Evolutionary conservation across 2,113 vertebrate species (phyloP).

Genomic region (Istiophorus platypterus): DNA sequence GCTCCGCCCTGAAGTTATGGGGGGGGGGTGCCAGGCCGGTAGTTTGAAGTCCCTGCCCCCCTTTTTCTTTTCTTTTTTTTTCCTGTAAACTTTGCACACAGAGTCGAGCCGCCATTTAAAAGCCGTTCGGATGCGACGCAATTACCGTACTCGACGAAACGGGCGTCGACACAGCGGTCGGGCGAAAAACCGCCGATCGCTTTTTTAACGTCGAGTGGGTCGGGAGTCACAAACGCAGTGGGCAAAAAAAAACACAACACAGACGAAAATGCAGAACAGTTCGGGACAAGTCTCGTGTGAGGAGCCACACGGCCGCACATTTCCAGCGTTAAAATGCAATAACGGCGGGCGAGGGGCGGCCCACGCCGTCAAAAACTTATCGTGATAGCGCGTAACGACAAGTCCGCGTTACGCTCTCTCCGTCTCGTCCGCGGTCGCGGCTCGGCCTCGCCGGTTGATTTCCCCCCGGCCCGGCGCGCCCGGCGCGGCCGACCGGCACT

Average conservation of each 20-base stretch:
- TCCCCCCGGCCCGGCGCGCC: too few species aligned
- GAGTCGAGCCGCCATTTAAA: constrained; percentile 83
- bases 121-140: constrained; percentile 45
- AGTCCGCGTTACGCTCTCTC: not conserved
- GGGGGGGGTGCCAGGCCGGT: constrained; percentile 69
- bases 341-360: not conserved
- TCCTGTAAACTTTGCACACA: constrained; percentile 85
- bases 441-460: too few species aligned
- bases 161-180: not conserved
- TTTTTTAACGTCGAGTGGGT: too few species aligned
- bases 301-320: not conserved
- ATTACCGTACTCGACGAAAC: not conserved
- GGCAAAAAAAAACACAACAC: not conserved
- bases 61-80: too few species aligned
- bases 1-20: constrained; percentile 72
- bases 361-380: constrained; percentile 6
- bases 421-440: too few species aligned
- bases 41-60: constrained; percentile 77
- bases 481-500: constrained; percentile 44
- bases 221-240: not conserved
- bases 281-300: not conserved
- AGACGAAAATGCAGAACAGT: not conserved
- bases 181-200: too few species aligned
- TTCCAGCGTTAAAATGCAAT: constrained; percentile 13
- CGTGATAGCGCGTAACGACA: constrained; percentile 9